Evolutionary conservation across 2,113 vertebrate species (phyloP), one percentile per base, ranked within the genome.

Genomic region (Suricata suricatta): DNA sequence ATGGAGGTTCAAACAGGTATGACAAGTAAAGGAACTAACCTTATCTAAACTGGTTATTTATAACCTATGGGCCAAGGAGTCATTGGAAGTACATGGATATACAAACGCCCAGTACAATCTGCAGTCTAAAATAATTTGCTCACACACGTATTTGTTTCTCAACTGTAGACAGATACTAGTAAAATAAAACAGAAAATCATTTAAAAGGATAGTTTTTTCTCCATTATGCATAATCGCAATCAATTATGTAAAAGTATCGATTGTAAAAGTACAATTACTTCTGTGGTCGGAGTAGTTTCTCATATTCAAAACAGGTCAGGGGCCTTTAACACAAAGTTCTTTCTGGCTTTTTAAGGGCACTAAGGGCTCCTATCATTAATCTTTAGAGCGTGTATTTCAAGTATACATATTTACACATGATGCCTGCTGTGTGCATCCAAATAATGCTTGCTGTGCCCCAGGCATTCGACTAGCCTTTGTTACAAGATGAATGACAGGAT

Each of bases 1-100:
- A 31, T 69, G 23, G 47, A 88, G n/a, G 14, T 63, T 79, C 54
- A 96, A 86, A 83, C 7, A 83, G 33, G 41, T 84, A 92, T 13
- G 44, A 86, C 60, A 90, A 66, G 41, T 89, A 16, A 19, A 47
- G 50, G 50, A 95, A 33, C 52, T 60, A 89, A 95, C 41, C 41
- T 88, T 69, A 94, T 47, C 52, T 90, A 76, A 93, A n/a, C 15
- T 80, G 96, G 23, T 54, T 97, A 96, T 92, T 93, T 92, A 72
- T 95, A 95, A 96, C 9, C 16, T 72, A 16, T 19, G 14, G 52
- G 52, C 11, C 69, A 95, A 85, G 3, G 14, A 93, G 19, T 72
- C 57, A 60, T 0, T 38, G 27, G 29, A 68, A 86, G 47, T 84
- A 4, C 17, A 69, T 17, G 66, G 89, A 90, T 50, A 31, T 66